These are phyloP conservation scores for Halichoeres trimaculatus DNA, from an alignment of 2,113 vertebrate genomes.

Conservation along the genomic window DNA sequence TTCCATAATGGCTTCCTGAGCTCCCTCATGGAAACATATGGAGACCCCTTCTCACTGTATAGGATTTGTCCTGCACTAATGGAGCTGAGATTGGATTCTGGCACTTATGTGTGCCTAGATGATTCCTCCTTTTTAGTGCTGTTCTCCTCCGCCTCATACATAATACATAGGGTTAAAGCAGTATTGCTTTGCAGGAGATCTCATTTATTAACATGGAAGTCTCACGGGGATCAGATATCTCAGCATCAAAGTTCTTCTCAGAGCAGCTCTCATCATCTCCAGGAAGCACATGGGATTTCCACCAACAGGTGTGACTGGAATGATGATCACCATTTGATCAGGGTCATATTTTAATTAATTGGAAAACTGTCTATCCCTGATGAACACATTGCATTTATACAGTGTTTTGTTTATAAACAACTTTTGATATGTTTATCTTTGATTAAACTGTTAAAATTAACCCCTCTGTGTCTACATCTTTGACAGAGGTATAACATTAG, in stretches of 20 bases:
- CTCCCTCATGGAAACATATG: slow-evolving; percentile 79
- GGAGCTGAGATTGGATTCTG: slow-evolving; percentile 85
- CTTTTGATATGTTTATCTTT: neutral
- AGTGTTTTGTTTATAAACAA: neutral
- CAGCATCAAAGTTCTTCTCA: slow-evolving; percentile 72
- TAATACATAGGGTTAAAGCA: slow-evolving; percentile 84
- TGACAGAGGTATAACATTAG: neutral
- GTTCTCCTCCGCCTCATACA: slow-evolving; percentile 82
- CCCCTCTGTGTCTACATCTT: neutral
- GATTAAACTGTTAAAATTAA: neutral
- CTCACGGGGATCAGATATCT: slow-evolving; percentile 75
- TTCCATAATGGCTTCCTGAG: slow-evolving; percentile 85
- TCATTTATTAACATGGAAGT: slow-evolving; percentile 83
- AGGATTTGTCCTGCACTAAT: slow-evolving; percentile 85
- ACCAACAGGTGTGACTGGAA: slow-evolving; percentile 63
- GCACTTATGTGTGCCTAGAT: slow-evolving; percentile 80
- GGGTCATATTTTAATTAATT: slow-evolving; percentile 20
- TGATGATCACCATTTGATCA: slow-evolving; percentile 30
- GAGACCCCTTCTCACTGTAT: slow-evolving; percentile 78
- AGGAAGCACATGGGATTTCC: slow-evolving; percentile 52
- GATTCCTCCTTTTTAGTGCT: slow-evolving; percentile 83
- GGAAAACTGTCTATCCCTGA: neutral
- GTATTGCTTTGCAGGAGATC: slow-evolving; percentile 77
- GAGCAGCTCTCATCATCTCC: slow-evolving; percentile 53
- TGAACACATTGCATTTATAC: neutral